Evolutionary conservation across 2,113 vertebrate genomes (phyloP).

Genomic region (Coreoperca whiteheadi): DNA sequence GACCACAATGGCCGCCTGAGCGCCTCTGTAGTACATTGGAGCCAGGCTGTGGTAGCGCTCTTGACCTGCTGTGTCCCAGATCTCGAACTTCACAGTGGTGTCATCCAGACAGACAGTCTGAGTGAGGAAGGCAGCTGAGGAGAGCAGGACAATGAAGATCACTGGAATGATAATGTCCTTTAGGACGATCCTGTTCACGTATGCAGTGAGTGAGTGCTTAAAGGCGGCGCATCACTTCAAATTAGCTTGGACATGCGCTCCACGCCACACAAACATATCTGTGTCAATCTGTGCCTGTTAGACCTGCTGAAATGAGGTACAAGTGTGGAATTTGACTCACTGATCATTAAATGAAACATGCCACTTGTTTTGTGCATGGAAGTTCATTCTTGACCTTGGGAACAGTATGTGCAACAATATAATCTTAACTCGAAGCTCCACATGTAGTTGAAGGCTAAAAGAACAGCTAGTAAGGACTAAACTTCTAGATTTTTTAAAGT

Average conservation of each 20-base stretch:
- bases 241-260: background rate
- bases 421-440: background rate
- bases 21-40: conserved; percentile 97
- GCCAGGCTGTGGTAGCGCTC: conserved; percentile 98
- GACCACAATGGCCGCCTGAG: conserved; percentile 96
- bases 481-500: too few species aligned
- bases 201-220: background rate
- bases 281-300: background rate
- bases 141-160: background rate
- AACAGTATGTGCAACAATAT: background rate
- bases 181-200: background rate
- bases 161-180: background rate
- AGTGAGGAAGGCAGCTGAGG: conserved; percentile 94
- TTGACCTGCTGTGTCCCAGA: conserved; percentile 97
- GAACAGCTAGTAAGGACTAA: too few species aligned
- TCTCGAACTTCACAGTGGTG: conserved; percentile 98
- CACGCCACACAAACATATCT: too few species aligned
- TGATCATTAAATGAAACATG: background rate
- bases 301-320: background rate
- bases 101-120: conserved; percentile 97
- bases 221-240: background rate
- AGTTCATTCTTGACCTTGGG: background rate
- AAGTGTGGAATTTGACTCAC: too few species aligned
- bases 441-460: background rate
- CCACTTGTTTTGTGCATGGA: background rate